A percentile compares a stretch with the other conserved stretches of the same genome.
phyloP scores from a whole-genome alignment of 1,140 invertebrate genomes.

The Heliconius himera region DNA sequence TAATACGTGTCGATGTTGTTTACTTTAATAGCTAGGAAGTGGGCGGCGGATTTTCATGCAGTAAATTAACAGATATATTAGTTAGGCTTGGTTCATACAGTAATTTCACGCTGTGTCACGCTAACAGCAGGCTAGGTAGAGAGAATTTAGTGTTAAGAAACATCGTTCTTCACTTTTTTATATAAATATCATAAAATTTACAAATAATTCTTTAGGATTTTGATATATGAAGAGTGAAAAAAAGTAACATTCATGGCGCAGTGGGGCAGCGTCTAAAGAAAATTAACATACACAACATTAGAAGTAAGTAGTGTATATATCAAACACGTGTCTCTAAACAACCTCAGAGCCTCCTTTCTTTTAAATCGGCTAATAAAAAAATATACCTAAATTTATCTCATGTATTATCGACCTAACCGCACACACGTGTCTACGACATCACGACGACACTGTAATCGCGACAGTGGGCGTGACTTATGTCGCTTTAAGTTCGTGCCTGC shows the following conservation, averaged over 20 bases:
- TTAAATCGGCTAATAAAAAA: background rate
- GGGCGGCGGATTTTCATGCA: slow-evolving; percentile 7
- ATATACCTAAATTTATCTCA: background rate
- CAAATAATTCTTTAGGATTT: too few relatives aligned
- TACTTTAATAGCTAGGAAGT: slow-evolving; percentile 1
- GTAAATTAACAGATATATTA: slow-evolving; percentile 10
- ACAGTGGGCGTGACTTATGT: slow-evolving; percentile 8
- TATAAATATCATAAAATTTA: background rate
- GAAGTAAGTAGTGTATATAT: background rate
- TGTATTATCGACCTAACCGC: slow-evolving; percentile 2
- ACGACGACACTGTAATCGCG: background rate
- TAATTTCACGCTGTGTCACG: background rate
- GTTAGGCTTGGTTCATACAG: background rate
- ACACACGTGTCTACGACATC: background rate
- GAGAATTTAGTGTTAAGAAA: background rate
- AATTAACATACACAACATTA: background rate
- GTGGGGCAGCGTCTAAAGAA: too few relatives aligned
- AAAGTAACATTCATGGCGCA: too few relatives aligned
- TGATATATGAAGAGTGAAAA: too few relatives aligned
- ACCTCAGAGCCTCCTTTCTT: background rate
- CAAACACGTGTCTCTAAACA: background rate
- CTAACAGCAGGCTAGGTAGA: background rate
- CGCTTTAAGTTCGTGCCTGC: background rate
- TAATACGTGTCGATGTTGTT: slow-evolving; percentile 27
- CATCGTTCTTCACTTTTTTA: background rate